Conservation (phyloP, 2,113 vertebrate genomes). For the Elaphurus davidianus region DNA sequence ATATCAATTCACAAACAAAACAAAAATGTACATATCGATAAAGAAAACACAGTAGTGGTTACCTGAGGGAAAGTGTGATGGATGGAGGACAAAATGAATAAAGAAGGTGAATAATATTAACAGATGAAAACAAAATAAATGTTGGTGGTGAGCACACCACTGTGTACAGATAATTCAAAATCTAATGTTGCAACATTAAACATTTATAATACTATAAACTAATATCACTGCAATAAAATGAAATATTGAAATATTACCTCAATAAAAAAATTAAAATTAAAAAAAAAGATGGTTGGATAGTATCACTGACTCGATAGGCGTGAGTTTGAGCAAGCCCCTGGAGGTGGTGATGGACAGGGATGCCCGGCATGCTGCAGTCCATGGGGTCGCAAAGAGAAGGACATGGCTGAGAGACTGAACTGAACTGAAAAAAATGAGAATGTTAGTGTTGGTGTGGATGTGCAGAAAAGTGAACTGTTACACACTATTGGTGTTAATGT, state of each 20-base stretch:
- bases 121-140: not conserved
- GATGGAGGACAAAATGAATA: not conserved
- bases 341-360: not conserved
- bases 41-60: not conserved
- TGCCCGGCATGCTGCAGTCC: not conserved
- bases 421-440: not conserved
- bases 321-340: not conserved
- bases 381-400: not conserved
- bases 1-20: not conserved
- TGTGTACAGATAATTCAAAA: not conserved
- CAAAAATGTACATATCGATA: not conserved
- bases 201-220: not conserved
- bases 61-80: not conserved
- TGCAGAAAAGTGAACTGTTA: not conserved
- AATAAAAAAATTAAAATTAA: not conserved
- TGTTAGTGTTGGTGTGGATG: not conserved
- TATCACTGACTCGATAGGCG: accelerated
- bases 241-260: not conserved
- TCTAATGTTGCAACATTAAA: not conserved
- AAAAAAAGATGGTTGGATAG: not conserved
- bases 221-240: not conserved
- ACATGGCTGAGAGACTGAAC: not conserved
- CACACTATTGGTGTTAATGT: not conserved
- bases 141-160: not conserved
- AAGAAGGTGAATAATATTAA: not conserved